Percentiles rank a stretch among this genome's conserved stretches.
Evolutionary conservation across 2,888 invertebrate genomes (phyloP).

Genomic region (Rhodophaea formosa): DNA sequence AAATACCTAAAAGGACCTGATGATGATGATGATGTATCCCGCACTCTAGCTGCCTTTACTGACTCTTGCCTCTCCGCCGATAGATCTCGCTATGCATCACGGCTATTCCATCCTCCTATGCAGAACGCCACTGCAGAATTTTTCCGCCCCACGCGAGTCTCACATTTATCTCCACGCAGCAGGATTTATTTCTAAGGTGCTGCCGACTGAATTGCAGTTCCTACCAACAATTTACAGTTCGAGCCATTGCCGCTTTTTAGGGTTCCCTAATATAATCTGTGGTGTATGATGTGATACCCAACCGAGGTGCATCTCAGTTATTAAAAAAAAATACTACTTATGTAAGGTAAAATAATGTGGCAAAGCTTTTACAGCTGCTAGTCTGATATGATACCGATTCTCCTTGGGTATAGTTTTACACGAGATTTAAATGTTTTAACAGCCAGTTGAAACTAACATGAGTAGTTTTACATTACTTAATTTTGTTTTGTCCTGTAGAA

Average conservation of each 20-base stretch:
- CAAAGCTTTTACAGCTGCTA: too few relatives aligned
- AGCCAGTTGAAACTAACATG: too few relatives aligned
- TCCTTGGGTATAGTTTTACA: too few relatives aligned
- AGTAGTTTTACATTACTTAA: too few relatives aligned
- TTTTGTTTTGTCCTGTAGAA: too few relatives aligned
- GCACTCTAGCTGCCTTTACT: neutral
- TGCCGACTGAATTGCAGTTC: conserved; percentile 13
- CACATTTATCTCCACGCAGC: conserved; percentile 12
- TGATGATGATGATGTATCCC: too few relatives aligned
- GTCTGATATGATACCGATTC: too few relatives aligned
- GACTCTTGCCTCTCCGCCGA: neutral
- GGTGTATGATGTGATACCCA: neutral
- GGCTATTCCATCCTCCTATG: conserved; percentile 16
- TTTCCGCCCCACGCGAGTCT: conserved; percentile 12
- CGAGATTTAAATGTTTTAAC: too few relatives aligned
- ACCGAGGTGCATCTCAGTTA: too few relatives aligned
- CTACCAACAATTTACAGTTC: conserved; percentile 17
- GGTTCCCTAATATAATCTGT: neutral
- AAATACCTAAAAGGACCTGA: too few relatives aligned
- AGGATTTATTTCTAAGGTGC: conserved; percentile 11
- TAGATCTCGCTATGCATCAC: conserved; percentile 15
- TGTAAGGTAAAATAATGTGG: too few relatives aligned
- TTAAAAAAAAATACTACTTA: too few relatives aligned
- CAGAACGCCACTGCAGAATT: conserved; percentile 12
- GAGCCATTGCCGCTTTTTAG: neutral